Conservation (phyloP, 2,888 invertebrate species). For the Dicycla oo region DNA sequence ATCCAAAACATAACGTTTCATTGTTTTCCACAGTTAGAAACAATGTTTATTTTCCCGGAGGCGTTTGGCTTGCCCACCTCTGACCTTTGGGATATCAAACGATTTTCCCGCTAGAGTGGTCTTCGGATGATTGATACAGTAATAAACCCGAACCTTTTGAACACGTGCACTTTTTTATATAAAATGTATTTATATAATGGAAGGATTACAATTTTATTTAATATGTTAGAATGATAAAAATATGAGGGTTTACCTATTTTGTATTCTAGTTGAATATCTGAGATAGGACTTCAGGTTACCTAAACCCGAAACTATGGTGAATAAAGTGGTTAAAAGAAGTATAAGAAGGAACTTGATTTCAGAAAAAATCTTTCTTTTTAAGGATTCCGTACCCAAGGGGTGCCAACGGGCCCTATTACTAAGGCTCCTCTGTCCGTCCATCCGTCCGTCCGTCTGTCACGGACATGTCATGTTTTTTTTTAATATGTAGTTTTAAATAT, state of each 20-base stretch:
- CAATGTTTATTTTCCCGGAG: slow-evolving; percentile 28
- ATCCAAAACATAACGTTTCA: slow-evolving; percentile 20
- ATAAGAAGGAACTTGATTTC: no score
- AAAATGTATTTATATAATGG: neutral
- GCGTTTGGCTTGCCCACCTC: slow-evolving; percentile 30
- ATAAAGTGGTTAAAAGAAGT: no score
- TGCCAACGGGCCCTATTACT: no score
- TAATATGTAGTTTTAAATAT: no score
- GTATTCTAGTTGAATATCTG: neutral
- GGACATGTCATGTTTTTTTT: no score
- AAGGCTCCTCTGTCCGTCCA: no score
- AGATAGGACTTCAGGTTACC: neutral
- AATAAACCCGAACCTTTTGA: slow-evolving; percentile 31
- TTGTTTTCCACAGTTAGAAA: slow-evolving; percentile 30
- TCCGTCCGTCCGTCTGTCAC: no score
- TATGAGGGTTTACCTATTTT: neutral
- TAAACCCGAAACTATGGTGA: neutral
- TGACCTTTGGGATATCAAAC: slow-evolving; percentile 67
- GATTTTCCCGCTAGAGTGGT: slow-evolving; percentile 60
- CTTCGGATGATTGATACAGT: slow-evolving; percentile 52
- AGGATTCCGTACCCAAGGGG: no score
- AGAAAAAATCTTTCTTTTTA: no score
- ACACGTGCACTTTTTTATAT: slow-evolving; percentile 28
- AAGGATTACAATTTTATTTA: slow-evolving; percentile 1
- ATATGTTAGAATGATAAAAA: neutral